These are phyloP conservation scores for Apodemia mormo DNA, from an alignment of 2,888 invertebrate species.

Conservation along the genomic window DNA sequence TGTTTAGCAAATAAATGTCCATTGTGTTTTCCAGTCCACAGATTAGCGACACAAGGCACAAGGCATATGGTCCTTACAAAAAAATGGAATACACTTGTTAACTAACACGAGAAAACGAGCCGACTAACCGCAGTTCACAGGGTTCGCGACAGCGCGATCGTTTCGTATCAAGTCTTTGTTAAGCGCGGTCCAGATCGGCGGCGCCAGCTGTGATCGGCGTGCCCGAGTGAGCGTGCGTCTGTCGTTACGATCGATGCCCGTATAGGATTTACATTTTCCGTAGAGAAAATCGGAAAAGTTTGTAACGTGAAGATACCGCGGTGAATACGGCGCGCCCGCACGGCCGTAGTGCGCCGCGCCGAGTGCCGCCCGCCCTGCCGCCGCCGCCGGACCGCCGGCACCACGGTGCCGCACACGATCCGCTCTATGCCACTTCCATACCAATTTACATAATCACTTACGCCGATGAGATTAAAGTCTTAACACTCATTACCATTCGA, in stretches of 20 bases:
- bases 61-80: slow-evolving; percentile 72
- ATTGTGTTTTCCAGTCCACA: slow-evolving; percentile 49
- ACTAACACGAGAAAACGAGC: slow-evolving; percentile 58
- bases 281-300: slow-evolving; percentile 78
- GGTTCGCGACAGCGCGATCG: slow-evolving; percentile 51
- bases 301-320: slow-evolving; percentile 67
- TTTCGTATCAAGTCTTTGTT: slow-evolving; percentile 65
- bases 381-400: slow-evolving; percentile 45
- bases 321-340: slow-evolving; percentile 78
- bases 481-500: slow-evolving; percentile 4
- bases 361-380: slow-evolving; percentile 76
- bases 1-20: slow-evolving; percentile 54
- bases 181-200: slow-evolving; percentile 62
- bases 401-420: slow-evolving; percentile 39
- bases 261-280: slow-evolving; percentile 80
- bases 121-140: slow-evolving; percentile 50
- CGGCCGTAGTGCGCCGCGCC: slow-evolving; percentile 76
- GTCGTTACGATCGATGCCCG: slow-evolving; percentile 75
- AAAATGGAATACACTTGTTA: slow-evolving; percentile 54
- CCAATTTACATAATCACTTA: slow-evolving; percentile 56
- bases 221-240: slow-evolving; percentile 68
- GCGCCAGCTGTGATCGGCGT: slow-evolving; percentile 76
- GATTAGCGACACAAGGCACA: slow-evolving; percentile 71
- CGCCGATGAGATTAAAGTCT: slow-evolving; percentile 44
- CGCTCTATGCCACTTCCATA: slow-evolving; percentile 42